Conservation (phyloP, 2,888 invertebrate genomes). For the Piscicola geometra region DNA sequence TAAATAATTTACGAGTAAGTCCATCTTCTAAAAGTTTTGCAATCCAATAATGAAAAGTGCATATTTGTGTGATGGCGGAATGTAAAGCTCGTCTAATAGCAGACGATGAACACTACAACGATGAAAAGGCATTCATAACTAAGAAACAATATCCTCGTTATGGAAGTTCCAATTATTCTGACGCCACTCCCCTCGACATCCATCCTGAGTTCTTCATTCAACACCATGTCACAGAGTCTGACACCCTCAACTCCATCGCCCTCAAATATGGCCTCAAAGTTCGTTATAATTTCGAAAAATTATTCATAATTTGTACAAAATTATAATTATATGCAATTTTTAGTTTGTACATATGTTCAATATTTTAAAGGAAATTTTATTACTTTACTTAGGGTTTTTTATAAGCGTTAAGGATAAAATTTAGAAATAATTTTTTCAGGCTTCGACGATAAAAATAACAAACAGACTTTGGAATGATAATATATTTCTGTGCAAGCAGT, state of each 20-base stretch:
- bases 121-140: slow-evolving; percentile 21
- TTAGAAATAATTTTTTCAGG: slow-evolving; percentile 10
- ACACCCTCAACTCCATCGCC: slow-evolving; percentile 26
- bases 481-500: slow-evolving; percentile 20
- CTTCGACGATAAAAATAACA: slow-evolving; percentile 12
- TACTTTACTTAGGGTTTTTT: neutral
- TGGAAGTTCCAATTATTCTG: slow-evolving; percentile 24
- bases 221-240: slow-evolving; percentile 17
- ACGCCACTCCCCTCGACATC: neutral
- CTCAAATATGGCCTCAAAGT: slow-evolving; percentile 32
- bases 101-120: slow-evolving; percentile 7
- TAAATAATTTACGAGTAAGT: neutral
- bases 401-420: neutral
- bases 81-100: neutral
- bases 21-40: neutral
- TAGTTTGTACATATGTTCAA: neutral
- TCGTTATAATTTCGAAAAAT: neutral
- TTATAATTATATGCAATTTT: neutral
- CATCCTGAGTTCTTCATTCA: slow-evolving; percentile 18
- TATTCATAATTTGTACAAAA: neutral
- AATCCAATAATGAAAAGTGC: slow-evolving; percentile 4
- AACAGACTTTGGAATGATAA: slow-evolving; percentile 31
- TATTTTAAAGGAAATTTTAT: no score
- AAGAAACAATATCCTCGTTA: slow-evolving; percentile 26
- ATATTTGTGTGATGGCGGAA: neutral